Percentiles rank a stretch among this genome's conserved stretches.
These are phyloP conservation scores for Cisticola juncidis DNA, from an alignment of 2,113 vertebrate species.

Conservation along the genomic window DNA sequence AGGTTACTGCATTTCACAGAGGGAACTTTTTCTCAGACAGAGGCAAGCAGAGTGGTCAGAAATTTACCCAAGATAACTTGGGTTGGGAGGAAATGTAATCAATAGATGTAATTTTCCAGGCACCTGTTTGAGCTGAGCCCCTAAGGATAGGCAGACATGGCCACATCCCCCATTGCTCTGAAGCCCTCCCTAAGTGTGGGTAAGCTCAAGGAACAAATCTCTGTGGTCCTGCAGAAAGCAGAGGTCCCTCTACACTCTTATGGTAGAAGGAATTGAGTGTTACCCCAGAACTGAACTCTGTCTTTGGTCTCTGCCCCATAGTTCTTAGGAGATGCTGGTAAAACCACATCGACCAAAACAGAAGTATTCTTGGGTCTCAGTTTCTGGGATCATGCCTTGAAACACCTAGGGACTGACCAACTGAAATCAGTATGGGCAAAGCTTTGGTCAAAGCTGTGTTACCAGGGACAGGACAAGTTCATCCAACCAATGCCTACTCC, in stretches of 20 bases:
- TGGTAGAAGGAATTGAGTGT: not conserved
- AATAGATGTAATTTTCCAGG: not conserved
- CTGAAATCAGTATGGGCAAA: not conserved
- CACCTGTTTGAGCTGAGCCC: not conserved
- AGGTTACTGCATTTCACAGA: not conserved
- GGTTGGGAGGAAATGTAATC: not conserved
- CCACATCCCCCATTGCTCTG: not conserved
- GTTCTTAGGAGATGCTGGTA: not conserved
- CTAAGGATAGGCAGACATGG: not conserved
- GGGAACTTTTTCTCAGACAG: not conserved
- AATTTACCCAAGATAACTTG: not conserved
- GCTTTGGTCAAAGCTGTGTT: not conserved
- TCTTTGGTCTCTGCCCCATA: not conserved
- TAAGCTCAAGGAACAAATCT: not conserved
- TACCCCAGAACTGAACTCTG: not conserved
- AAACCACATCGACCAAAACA: not conserved
- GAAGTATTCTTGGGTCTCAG: not conserved
- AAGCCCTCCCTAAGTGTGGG: not conserved
- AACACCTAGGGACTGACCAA: not conserved
- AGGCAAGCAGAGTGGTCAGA: not conserved
- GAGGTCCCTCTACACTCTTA: not conserved
- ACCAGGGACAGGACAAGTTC: rapidly evolving
- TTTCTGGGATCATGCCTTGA: not conserved
- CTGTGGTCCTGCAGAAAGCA: not conserved
- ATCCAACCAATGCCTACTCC: not conserved